Conservation (phyloP, 1,140 invertebrate species). For the Andricus grossulariae region DNA sequence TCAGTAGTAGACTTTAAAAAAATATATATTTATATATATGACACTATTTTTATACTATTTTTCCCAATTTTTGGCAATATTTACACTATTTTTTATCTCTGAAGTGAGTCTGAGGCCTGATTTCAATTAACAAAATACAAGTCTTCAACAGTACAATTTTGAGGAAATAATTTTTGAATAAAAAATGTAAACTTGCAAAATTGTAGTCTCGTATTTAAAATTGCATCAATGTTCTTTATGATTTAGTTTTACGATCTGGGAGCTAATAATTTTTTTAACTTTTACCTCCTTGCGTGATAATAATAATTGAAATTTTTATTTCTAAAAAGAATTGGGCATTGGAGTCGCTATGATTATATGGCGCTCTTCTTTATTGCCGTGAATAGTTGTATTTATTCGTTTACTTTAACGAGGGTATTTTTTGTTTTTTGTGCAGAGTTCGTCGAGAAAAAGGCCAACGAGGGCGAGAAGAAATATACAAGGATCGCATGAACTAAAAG, state of each 20-base stretch:
- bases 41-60: too few relatives aligned
- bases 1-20: too few relatives aligned
- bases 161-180: too few relatives aligned
- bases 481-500: slow-evolving; percentile 70
- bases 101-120: too few relatives aligned
- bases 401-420: slow-evolving; percentile 32
- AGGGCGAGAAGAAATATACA: slow-evolving; percentile 70
- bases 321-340: background rate
- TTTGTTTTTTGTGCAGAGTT: slow-evolving; percentile 10
- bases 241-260: slow-evolving; percentile 20
- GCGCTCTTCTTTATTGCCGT: background rate
- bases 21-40: too few relatives aligned
- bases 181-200: background rate
- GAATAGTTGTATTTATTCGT: background rate
- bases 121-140: too few relatives aligned
- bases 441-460: slow-evolving; percentile 54
- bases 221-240: slow-evolving; percentile 8
- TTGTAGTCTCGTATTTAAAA: slow-evolving; percentile 11
- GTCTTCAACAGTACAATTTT: too few relatives aligned
- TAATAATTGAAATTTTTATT: slow-evolving; percentile 30
- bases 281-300: background rate
- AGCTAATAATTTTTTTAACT: slow-evolving; percentile 15
- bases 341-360: background rate
- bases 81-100: too few relatives aligned
- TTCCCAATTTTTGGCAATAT: too few relatives aligned